These are phyloP conservation scores for Trypoxylon attenuatum DNA, from an alignment of 2,888 invertebrate genomes.

Conservation along the genomic window DNA sequence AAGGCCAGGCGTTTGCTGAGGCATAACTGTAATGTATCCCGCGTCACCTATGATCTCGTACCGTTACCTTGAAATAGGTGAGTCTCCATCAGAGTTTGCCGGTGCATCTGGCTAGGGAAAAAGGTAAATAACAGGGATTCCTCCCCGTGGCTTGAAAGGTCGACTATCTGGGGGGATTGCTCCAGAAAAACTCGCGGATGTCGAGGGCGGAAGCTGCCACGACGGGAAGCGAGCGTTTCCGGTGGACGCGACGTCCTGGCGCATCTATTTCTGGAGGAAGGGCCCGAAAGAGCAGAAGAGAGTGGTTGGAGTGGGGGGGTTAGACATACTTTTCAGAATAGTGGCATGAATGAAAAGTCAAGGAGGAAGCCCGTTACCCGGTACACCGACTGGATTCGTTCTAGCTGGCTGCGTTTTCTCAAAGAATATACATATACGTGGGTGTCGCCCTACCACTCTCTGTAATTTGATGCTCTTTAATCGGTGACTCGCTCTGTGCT, in stretches of 20 bases:
- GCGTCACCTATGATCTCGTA: slow-evolving; percentile 69
- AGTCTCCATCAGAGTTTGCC: slow-evolving; percentile 16
- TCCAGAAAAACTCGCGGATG: slow-evolving; percentile 1
- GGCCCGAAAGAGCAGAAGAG: neutral
- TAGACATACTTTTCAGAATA: slow-evolving; percentile 12
- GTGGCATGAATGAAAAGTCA: slow-evolving; percentile 44
- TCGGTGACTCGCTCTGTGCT: slow-evolving; percentile 21
- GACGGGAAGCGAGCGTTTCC: slow-evolving; percentile 51
- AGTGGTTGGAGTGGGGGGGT: neutral
- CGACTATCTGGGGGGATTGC: neutral
- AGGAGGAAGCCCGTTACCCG: slow-evolving; percentile 28
- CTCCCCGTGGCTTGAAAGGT: neutral
- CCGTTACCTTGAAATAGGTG: slow-evolving; percentile 66
- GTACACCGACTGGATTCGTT: slow-evolving; percentile 35
- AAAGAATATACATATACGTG: slow-evolving; percentile 29
- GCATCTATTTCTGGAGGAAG: slow-evolving; percentile 46
- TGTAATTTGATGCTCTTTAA: slow-evolving; percentile 39
- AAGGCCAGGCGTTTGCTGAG: slow-evolving; percentile 43
- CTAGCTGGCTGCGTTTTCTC: slow-evolving; percentile 35
- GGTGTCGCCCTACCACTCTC: slow-evolving; percentile 19
- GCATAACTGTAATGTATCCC: slow-evolving; percentile 68
- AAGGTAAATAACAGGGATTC: slow-evolving; percentile 6
- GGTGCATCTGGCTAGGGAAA: neutral
- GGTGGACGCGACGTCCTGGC: slow-evolving; percentile 39
- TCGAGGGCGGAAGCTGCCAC: slow-evolving; percentile 30